These are phyloP conservation scores for Helobdella robusta DNA, from an alignment of 2,888 invertebrate species.

Conservation along the genomic window DNA sequence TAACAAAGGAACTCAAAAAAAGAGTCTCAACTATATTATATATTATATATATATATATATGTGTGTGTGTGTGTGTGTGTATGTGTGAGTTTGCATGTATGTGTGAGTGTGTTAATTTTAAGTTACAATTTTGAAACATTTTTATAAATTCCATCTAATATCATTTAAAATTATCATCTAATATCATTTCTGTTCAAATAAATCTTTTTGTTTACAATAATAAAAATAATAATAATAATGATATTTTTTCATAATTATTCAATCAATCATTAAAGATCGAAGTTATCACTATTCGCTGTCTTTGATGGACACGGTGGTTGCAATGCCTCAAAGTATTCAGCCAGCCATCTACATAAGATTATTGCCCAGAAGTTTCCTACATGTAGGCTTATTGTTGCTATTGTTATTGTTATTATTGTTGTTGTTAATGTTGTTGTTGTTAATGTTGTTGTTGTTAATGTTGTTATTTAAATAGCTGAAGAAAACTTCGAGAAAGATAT, in stretches of 20 bases:
- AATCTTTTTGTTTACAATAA: not conserved
- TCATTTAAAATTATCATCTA: too few relatives aligned
- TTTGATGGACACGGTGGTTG: slow-evolving; percentile 54
- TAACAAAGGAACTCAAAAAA: too few relatives aligned
- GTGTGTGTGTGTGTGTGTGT: too few relatives aligned
- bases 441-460: not conserved
- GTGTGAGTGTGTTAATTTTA: too few relatives aligned
- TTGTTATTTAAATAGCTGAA: slow-evolving; percentile 10
- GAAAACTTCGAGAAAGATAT: slow-evolving; percentile 43
- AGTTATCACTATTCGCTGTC: slow-evolving; percentile 50
- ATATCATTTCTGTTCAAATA: not conserved
- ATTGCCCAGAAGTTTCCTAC: slow-evolving; percentile 49
- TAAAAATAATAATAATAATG: too few relatives aligned
- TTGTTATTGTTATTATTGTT: not conserved
- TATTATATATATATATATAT: too few relatives aligned
- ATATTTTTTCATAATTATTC: too few relatives aligned
- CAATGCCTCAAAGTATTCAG: slow-evolving; percentile 51
- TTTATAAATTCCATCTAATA: too few relatives aligned
- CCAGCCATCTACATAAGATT: slow-evolving; percentile 47
- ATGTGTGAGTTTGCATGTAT: too few relatives aligned
- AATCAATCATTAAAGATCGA: slow-evolving; percentile 41
- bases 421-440: not conserved
- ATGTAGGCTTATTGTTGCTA: slow-evolving; percentile 40
- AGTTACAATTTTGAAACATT: too few relatives aligned
- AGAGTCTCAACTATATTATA: too few relatives aligned